phyloP scores from a whole-genome alignment of 1,140 invertebrate genomes.

The Doryteuthis pealeii region DNA sequence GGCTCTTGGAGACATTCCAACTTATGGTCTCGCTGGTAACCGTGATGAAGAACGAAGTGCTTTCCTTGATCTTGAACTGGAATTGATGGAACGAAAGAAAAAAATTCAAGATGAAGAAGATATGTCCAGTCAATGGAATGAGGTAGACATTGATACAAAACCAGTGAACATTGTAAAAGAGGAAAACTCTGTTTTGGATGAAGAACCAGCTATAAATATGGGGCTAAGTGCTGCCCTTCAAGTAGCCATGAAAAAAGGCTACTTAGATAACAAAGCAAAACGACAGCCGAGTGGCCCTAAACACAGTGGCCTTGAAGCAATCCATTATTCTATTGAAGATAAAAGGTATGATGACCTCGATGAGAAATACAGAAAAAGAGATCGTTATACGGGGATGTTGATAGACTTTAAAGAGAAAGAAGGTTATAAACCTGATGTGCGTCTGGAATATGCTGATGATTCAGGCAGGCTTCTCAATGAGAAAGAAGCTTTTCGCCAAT shows the following conservation, averaged over 20 bases:
- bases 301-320: constrained; percentile 72
- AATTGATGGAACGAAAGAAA: constrained; percentile 63
- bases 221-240: constrained; percentile 90
- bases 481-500: constrained; percentile 90
- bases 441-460: constrained; percentile 97
- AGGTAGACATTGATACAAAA: constrained; percentile 67
- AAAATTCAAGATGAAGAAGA: constrained; percentile 57
- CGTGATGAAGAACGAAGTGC: constrained; percentile 79
- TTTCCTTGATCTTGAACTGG: constrained; percentile 73
- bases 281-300: constrained; percentile 62
- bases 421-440: constrained; percentile 90
- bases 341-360: constrained; percentile 87
- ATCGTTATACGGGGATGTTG: constrained; percentile 76
- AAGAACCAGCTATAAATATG: constrained; percentile 90
- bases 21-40: constrained; percentile 71
- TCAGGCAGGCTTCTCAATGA: constrained; percentile 84
- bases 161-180: constrained; percentile 53
- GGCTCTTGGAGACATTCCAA: constrained; percentile 92
- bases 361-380: constrained; percentile 71
- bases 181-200: constrained; percentile 76
- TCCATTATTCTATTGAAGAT: constrained; percentile 97
- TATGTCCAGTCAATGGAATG: constrained; percentile 68
- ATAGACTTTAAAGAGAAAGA: constrained; percentile 94
- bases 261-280: constrained; percentile 80
- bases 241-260: constrained; percentile 93